Percentiles rank a stretch among this genome's conserved stretches.
Conservation (phyloP, 2,888 invertebrate genomes). For the Alviniconcha strummeri region DNA sequence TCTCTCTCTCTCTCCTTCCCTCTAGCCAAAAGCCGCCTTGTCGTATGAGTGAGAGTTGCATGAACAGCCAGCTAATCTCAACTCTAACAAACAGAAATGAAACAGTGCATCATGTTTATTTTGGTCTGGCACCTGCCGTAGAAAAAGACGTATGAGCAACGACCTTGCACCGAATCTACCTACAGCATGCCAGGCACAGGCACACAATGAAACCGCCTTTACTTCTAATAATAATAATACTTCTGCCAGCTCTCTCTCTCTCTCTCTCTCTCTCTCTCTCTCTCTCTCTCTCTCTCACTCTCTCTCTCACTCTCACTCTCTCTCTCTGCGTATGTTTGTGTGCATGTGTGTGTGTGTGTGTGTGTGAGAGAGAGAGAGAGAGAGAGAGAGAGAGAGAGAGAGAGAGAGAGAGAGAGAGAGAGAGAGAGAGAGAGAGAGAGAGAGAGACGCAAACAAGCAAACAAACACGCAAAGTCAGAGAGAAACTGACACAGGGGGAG, state of each 20-base stretch:
- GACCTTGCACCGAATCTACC: too few species aligned
- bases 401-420: slow-evolving; percentile 17
- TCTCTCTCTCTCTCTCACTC: slow-evolving; percentile 4
- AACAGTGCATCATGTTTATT: too few species aligned
- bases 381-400: neutral
- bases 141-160: too few species aligned
- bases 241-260: neutral
- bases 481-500: too few species aligned
- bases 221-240: too few species aligned
- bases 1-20: neutral
- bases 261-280: slow-evolving; percentile 15
- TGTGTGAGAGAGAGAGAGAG: neutral
- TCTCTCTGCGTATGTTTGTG: neutral
- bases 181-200: too few species aligned
- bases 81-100: too few species aligned
- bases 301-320: slow-evolving; percentile 6
- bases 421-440: slow-evolving; percentile 14
- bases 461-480: neutral
- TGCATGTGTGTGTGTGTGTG: slow-evolving; percentile 2
- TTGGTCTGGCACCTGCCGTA: too few species aligned
- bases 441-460: neutral
- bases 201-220: too few species aligned
- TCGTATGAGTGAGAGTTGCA: too few species aligned
- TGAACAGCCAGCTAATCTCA: too few species aligned
- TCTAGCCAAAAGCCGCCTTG: neutral